Evolutionary conservation across 2,113 vertebrate species (phyloP).

Genomic region (Mugil cephalus): DNA sequence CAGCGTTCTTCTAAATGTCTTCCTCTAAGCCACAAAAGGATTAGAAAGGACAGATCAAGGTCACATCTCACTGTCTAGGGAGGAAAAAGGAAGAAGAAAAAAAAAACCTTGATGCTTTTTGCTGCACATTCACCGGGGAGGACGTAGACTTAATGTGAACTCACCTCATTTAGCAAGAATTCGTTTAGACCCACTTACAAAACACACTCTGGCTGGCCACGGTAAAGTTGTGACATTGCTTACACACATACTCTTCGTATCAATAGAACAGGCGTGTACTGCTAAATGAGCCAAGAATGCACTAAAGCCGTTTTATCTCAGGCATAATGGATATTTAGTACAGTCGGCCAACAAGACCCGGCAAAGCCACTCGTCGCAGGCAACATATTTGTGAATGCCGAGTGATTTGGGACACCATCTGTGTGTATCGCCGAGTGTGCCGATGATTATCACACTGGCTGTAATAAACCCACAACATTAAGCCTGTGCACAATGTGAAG

Average conservation of each 20-base stretch:
- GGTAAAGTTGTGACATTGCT: conserved; percentile 14
- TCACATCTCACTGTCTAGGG: conserved; percentile 18
- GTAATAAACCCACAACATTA: conserved; percentile 60
- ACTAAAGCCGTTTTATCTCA: conserved; percentile 47
- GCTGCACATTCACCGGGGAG: neutral
- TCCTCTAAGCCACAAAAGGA: conserved; percentile 44
- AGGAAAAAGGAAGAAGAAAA: neutral
- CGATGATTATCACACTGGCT: conserved; percentile 62
- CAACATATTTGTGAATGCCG: conserved; percentile 49
- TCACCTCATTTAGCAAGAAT: conserved; percentile 28
- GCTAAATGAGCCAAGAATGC: conserved; percentile 47
- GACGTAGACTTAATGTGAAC: conserved; percentile 33
- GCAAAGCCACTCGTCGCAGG: conserved; percentile 18
- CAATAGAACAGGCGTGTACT: conserved; percentile 46
- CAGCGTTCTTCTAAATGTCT: conserved; percentile 35
- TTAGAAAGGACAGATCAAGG: conserved; percentile 62
- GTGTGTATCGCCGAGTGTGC: conserved; percentile 44
- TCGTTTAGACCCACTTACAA: conserved; percentile 1
- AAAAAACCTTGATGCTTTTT: conserved; percentile 11
- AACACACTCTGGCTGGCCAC: conserved; percentile 1
- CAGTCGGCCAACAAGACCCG: conserved; percentile 55
- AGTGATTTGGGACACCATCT: conserved; percentile 59
- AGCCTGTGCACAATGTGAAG: conserved; percentile 25
- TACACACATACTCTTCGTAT: neutral
- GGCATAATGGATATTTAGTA: conserved; percentile 69